Base-by-base conservation (phyloP, 1,140 invertebrate genomes). In the fruit fly (Drosophila melanogaster) region DNA sequence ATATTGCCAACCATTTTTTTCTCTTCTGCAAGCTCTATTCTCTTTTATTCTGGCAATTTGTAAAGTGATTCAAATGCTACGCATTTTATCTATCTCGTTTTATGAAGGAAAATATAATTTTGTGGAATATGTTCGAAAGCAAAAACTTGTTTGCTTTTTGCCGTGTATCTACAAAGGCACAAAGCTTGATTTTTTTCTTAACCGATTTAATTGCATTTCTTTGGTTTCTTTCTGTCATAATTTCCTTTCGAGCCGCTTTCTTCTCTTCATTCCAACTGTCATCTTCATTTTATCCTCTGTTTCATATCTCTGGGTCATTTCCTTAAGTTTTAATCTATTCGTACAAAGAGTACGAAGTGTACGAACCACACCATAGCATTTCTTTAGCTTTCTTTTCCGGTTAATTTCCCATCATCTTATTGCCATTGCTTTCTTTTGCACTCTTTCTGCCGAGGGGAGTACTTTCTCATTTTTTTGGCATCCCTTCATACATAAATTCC, bases 331-430 rank as follows among this genome's bases (percentile, higher is more conserved):
- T 26, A 64, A 60, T 64, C 30, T 33, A 37, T 26, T 67, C 50
- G 22, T 37, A n/a, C 41, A 22, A 22, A 22, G 19, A 51, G 11
- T 8, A 26, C 41, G 8, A 30, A 8, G 30, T 10, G 37, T 33
- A 11, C 57, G n/a, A 26, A 1, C 4, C 15, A n/a, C 46, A 67
- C 60, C 64, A 44, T 51, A 41, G 17, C 58, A 35, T 43, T 67
- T 35, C 26, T 24, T 38, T 14, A 11, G 35, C 14, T 69, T 19
- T 24, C 50, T 49, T 49, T 65, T 69, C 50, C 66, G 41, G 26
- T 49, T 70, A 70, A 70, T 70, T 70, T 70, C 64, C 61, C 51
- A 41, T 19, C 65, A 43, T 40, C 24, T 46, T 33, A 35, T 55
- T 69, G 43, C 40, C 30, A 19, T 38, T 40, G 7, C 12, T 49